Evolutionary conservation across 2,888 invertebrate species (phyloP).

Genomic region (Luffia ferchaultella): DNA sequence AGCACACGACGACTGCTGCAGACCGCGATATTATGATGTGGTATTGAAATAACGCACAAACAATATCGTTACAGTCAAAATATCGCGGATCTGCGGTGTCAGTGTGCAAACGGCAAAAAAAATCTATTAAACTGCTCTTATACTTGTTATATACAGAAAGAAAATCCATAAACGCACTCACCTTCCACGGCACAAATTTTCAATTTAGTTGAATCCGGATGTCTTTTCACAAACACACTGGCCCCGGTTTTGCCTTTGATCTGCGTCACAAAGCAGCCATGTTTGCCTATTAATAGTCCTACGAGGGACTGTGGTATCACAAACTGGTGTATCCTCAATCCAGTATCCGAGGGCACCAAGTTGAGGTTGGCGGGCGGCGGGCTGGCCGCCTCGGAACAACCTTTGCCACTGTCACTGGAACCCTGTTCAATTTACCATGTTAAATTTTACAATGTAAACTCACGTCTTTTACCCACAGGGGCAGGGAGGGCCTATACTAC

Average conservation of each 20-base stretch:
- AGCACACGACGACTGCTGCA: too few species aligned
- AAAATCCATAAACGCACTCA: conserved; percentile 23
- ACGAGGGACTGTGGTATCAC: conserved; percentile 78
- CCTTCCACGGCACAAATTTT: conserved; percentile 89
- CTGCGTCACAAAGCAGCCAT: conserved; percentile 81
- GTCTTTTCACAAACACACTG: conserved; percentile 79
- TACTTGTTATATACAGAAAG: too few species aligned
- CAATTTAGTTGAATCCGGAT: conserved; percentile 75
- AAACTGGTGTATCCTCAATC: conserved; percentile 74
- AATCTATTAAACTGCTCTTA: too few species aligned
- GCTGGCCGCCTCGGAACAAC: conserved; percentile 76
- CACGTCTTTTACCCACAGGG: too few species aligned
- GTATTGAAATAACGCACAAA: too few species aligned
- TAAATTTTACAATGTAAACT: conserved; percentile 7
- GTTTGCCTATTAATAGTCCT: conserved; percentile 87
- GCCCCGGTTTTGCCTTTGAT: conserved; percentile 83
- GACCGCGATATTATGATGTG: too few species aligned
- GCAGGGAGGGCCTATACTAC: too few species aligned
- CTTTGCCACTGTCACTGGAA: conserved; percentile 86
- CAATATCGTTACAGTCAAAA: too few species aligned
- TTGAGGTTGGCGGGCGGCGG: conserved; percentile 71
- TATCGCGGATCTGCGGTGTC: too few species aligned
- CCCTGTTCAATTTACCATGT: conserved; percentile 48
- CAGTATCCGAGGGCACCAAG: conserved; percentile 48
- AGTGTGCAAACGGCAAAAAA: too few species aligned